A percentile compares a stretch with the other conserved stretches of the same genome.
Evolutionary conservation across 2,888 invertebrate genomes (phyloP).

Genomic region (Plagiodera versicolora): DNA sequence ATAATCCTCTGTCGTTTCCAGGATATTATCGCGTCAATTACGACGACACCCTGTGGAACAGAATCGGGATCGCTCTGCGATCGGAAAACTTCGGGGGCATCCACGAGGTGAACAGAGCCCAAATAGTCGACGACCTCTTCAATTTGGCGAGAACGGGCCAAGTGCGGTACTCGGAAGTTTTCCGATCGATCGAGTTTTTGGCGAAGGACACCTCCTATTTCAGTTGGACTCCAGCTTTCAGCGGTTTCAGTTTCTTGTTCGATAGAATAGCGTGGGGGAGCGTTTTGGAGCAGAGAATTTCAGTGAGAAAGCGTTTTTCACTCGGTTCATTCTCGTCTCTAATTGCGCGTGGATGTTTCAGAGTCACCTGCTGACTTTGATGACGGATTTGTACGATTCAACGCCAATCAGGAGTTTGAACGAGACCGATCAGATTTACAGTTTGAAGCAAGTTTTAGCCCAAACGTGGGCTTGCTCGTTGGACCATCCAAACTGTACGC

Average conservation of each 20-base stretch:
- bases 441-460: slow-evolving; percentile 62
- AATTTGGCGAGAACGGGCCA: slow-evolving; percentile 63
- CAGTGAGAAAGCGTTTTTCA: slow-evolving; percentile 32
- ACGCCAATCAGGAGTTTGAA: slow-evolving; percentile 32
- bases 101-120: slow-evolving; percentile 70
- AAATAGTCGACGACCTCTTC: slow-evolving; percentile 74
- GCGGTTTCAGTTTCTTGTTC: slow-evolving; percentile 35
- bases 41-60: slow-evolving; percentile 66
- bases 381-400: slow-evolving; percentile 22
- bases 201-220: slow-evolving; percentile 68
- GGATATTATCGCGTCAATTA: slow-evolving; percentile 69
- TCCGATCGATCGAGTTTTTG: slow-evolving; percentile 70
- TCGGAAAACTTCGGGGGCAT: slow-evolving; percentile 56
- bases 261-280: slow-evolving; percentile 28
- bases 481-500: slow-evolving; percentile 60
- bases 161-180: slow-evolving; percentile 58
- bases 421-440: slow-evolving; percentile 55
- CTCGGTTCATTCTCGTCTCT: too few species aligned
- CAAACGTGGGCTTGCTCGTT: slow-evolving; percentile 66
- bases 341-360: slow-evolving; percentile 21
- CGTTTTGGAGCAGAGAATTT: slow-evolving; percentile 25
- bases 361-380: slow-evolving; percentile 25
- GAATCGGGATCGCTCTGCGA: slow-evolving; percentile 57
- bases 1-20: slow-evolving; percentile 37
- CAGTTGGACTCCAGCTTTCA: slow-evolving; percentile 70